These are phyloP conservation scores for Phrynocephalus forsythii DNA, from an alignment of 2,797 vertebrate species.

Conservation along the genomic window DNA sequence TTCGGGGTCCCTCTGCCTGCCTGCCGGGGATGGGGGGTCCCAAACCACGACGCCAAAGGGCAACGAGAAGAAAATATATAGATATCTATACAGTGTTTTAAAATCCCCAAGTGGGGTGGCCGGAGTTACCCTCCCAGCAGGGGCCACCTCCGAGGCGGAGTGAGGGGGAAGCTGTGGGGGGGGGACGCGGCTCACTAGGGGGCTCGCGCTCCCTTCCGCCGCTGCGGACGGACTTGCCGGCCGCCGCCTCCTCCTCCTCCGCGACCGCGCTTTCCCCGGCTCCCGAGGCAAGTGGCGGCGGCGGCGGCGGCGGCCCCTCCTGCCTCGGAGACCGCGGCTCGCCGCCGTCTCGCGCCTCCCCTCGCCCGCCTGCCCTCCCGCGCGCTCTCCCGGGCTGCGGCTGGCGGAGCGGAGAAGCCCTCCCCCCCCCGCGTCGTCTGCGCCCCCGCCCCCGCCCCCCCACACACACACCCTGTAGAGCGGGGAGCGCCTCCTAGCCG, in stretches of 20 bases:
- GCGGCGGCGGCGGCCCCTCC: neutral
- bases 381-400: neutral
- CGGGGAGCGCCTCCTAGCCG: constrained; percentile 44
- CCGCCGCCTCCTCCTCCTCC: neutral
- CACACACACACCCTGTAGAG: constrained; percentile 57
- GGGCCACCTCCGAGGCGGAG: constrained; percentile 59
- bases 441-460: neutral
- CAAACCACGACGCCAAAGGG: neutral
- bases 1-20: no score
- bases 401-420: neutral
- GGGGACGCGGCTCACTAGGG: no score
- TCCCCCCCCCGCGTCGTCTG: no score
- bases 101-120: neutral
- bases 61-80: no score
- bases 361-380: neutral
- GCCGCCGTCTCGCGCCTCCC: neutral
- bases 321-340: neutral
- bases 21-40: neutral
- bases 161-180: constrained; percentile 39
- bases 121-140: constrained; percentile 69
- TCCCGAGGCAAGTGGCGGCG: neutral
- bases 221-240: constrained; percentile 65
- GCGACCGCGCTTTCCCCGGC: neutral
- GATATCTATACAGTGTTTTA: no score
- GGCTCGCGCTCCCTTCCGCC: constrained; percentile 57